Base-by-base conservation (phyloP, 2,113 vertebrate genomes). In the Cyphomyrus discorhynchus region DNA sequence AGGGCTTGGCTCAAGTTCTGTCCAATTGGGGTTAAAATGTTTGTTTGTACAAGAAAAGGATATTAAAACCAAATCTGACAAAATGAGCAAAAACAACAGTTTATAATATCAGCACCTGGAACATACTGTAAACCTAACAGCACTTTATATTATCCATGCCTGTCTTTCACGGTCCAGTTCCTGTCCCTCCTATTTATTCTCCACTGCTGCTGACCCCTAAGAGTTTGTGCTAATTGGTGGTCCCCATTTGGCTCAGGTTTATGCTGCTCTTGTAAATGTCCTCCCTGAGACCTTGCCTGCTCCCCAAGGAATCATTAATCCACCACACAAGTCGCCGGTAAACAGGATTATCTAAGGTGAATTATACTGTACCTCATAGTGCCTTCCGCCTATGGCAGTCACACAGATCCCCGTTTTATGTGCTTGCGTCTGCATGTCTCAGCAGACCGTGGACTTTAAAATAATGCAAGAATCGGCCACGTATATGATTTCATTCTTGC, bases 151-250 rank as follows among this genome's bases (percentile, higher is more conserved):
- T 42, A 62, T 74, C 47, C 85, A 77, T 7, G 66, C 62, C 52
- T 27, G 66, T 56, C 62, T 90, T 82, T 87, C 87, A 90, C 50
- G 49, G 58, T 88, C 24, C 66, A 88, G 35, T 21, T 10, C 62
- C 39, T 39, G 47, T 15, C 86, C 53, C 74, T 88, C 86, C 85
- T 50, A 77, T 90, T 80, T 90, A 56, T 56, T 90, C 86, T 88
- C 62, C 87, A 50, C 77, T 56, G 35, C 56, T 35, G 49, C 89
- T 88, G 86, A 90, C 85, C 89, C 89, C 86, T 87, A 80, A 77
- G 86, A 87, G 86, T 90, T 87, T 77, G 50, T 70, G 86, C 85
- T 90, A 90, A 87, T 87, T 90, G 89, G 85, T 56, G 62, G 27
- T 66, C 5, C 15, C 47, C 70, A 62, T 24, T 49, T 39, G 62